Evolutionary conservation across 2,888 invertebrate species (phyloP).

Genomic region (Eilema caniola): DNA sequence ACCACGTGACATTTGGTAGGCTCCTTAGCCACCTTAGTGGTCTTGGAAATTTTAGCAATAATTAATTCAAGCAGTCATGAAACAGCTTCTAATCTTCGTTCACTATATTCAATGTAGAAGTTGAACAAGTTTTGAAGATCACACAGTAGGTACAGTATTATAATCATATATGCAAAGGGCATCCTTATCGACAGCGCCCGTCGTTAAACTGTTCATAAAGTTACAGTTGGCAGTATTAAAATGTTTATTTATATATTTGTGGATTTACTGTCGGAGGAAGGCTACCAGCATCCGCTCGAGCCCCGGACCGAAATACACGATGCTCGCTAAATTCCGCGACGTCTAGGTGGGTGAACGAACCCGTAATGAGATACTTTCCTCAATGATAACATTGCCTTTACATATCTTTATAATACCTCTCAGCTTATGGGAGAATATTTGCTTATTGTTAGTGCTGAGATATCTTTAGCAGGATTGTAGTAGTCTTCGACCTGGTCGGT

Average conservation of each 20-base stretch:
- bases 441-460: conserved; percentile 26
- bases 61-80: not conserved
- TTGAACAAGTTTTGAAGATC: conserved; percentile 9
- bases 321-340: conserved; percentile 83
- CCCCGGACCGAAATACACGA: conserved; percentile 79
- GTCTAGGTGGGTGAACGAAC: conserved; percentile 82
- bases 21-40: not conserved
- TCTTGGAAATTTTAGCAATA: not conserved
- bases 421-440: conserved; percentile 24
- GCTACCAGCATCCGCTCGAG: conserved; percentile 75
- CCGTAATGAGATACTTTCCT: conserved; percentile 62
- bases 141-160: conserved; percentile 52
- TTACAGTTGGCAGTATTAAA: conserved; percentile 64
- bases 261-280: conserved; percentile 77
- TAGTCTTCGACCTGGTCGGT: not conserved
- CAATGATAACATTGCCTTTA: conserved; percentile 60
- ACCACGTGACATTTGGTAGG: not conserved
- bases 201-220: conserved; percentile 69
- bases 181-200: conserved; percentile 62
- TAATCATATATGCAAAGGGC: conserved; percentile 66
- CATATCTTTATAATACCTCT: conserved; percentile 36
- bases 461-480: conserved; percentile 17
- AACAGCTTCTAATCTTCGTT: not conserved
- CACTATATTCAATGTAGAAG: not conserved
- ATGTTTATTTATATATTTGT: conserved; percentile 77